Evolutionary conservation across 1,140 invertebrate genomes (phyloP).

Genomic region (Nomia melanderi): DNA sequence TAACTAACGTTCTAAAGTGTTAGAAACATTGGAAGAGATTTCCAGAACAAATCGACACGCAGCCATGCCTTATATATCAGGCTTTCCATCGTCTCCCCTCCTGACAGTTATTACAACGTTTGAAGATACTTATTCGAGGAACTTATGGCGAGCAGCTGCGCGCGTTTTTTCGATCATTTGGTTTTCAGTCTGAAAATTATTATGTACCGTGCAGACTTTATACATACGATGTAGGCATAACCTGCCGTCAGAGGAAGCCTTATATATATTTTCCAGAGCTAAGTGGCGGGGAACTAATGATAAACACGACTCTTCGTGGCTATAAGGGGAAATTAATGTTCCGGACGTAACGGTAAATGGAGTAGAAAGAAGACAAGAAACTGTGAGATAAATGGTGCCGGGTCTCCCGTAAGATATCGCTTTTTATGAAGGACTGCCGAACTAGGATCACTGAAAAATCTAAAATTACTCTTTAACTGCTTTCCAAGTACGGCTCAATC

Average conservation of each 20-base stretch:
- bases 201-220: constrained; percentile 61
- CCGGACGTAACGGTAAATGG: constrained; percentile 76
- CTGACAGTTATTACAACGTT: constrained; percentile 75
- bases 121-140: constrained; percentile 72
- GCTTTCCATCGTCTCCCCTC: constrained; percentile 63
- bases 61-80: constrained; percentile 69
- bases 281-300: constrained; percentile 77
- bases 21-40: constrained; percentile 60
- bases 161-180: constrained; percentile 59
- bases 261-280: constrained; percentile 61
- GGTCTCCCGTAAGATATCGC: constrained; percentile 56
- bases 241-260: constrained; percentile 47
- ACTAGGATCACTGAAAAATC: constrained; percentile 36
- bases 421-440: constrained; percentile 50
- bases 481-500: background rate
- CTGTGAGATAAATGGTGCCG: constrained; percentile 69
- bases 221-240: constrained; percentile 55
- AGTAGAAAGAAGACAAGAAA: constrained; percentile 76
- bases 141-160: constrained; percentile 77
- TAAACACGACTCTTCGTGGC: constrained; percentile 73
- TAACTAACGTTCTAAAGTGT: background rate
- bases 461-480: constrained; percentile 6
- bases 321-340: constrained; percentile 75
- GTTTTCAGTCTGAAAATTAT: constrained; percentile 62
- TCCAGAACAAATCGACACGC: constrained; percentile 67